A percentile compares a stretch with the other conserved stretches of the same genome.
Evolutionary conservation across 2,797 vertebrate genomes (phyloP).

Genomic region (Falco berigora): DNA sequence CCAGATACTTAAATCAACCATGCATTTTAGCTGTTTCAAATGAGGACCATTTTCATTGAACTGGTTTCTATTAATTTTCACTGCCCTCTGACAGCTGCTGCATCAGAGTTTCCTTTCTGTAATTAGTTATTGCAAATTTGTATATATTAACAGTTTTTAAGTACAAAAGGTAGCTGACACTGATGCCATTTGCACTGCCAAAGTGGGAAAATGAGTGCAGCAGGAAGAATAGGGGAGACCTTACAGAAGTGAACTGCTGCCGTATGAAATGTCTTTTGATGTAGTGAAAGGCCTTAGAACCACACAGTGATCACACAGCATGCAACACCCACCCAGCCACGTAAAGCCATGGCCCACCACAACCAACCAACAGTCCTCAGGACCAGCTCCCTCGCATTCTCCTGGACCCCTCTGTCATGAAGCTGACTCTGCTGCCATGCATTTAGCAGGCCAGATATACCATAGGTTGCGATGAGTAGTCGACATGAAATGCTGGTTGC

Average conservation of each 20-base stretch:
- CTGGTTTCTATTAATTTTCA: conserved; percentile 35
- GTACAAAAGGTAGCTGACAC: neutral
- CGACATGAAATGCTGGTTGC: neutral
- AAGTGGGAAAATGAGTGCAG: neutral
- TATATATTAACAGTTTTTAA: neutral
- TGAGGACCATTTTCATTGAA: conserved; percentile 21
- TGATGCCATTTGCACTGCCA: neutral
- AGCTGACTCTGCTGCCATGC: neutral
- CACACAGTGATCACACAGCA: accelerated
- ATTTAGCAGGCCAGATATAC: neutral
- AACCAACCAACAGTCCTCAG: neutral
- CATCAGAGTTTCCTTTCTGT: conserved; percentile 12
- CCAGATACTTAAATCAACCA: conserved; percentile 24
- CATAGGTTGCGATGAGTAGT: neutral
- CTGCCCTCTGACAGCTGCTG: conserved; percentile 16
- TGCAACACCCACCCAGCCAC: neutral
- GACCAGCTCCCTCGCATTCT: neutral
- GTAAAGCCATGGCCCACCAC: accelerated
- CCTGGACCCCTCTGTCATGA: neutral
- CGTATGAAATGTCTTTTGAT: neutral
- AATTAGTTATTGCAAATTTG: neutral
- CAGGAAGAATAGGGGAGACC: neutral
- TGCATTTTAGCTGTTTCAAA: conserved; percentile 32
- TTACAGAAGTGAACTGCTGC: neutral
- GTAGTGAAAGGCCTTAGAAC: neutral